Conservation (phyloP, 1,140 invertebrate species). For the Ceratosolen fusciceps region DNA sequence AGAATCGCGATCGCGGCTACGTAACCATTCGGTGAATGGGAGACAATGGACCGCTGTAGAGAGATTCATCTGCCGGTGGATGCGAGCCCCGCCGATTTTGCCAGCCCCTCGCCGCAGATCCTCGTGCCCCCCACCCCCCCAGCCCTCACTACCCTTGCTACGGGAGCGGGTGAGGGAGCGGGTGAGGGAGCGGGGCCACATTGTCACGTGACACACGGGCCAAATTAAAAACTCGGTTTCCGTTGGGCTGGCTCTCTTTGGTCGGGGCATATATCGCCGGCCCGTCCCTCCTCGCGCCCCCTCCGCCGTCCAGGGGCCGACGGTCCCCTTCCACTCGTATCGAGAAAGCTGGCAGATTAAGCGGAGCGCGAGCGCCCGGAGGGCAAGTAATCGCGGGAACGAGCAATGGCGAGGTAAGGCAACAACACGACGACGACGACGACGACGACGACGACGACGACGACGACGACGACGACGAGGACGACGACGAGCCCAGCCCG, state of each 20-base stretch:
- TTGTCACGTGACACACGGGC: conserved; percentile 68
- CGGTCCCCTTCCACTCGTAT: conserved; percentile 11
- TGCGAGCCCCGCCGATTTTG: conserved; percentile 43
- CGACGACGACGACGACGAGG: not conserved
- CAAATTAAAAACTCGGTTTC: conserved; percentile 71
- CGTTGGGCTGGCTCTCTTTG: conserved; percentile 57
- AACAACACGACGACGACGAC: not conserved
- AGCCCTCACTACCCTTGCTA: conserved; percentile 43
- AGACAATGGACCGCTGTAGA: conserved; percentile 67
- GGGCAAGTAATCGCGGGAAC: not conserved
- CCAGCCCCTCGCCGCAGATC: too few species aligned
- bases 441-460: too few species aligned
- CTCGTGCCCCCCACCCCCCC: too few species aligned
- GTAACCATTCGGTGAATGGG: conserved; percentile 69
- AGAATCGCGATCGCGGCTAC: not conserved
- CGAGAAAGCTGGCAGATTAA: conserved; percentile 12
- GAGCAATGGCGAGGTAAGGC: not conserved
- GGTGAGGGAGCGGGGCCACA: too few species aligned
- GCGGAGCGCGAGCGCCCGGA: not conserved
- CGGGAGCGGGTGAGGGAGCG: too few species aligned
- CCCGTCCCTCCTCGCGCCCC: too few species aligned
- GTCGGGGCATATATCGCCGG: too few species aligned
- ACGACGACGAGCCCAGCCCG: not conserved
- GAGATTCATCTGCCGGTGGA: conserved; percentile 66
- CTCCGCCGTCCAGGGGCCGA: conserved; percentile 37